Percentiles rank a stretch among this genome's conserved stretches.
These are phyloP conservation scores for Drosophila virilis DNA, from an alignment of 1,140 invertebrate species.

Conservation along the genomic window DNA sequence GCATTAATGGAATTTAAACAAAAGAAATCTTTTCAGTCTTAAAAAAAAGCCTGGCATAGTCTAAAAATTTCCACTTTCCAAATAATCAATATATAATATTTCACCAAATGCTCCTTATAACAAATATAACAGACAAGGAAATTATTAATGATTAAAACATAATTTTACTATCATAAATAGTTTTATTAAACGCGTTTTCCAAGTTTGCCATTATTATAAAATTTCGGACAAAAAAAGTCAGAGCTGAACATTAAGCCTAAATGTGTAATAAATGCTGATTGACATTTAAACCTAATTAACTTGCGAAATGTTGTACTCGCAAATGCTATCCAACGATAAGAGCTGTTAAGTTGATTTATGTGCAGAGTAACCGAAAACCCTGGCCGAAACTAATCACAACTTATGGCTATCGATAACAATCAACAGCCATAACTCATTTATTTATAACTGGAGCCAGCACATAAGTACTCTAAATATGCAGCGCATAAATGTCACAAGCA, in stretches of 20 bases:
- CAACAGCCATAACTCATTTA: constrained; percentile 28
- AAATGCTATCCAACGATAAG: not conserved
- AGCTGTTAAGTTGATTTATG: constrained; percentile 11
- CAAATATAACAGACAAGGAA: too few relatives aligned
- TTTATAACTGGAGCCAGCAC: constrained; percentile 14
- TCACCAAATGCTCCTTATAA: too few relatives aligned
- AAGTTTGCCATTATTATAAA: too few relatives aligned
- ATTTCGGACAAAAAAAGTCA: too few relatives aligned
- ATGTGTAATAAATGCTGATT: not conserved
- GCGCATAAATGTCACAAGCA: constrained; percentile 24
- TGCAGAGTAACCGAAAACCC: constrained; percentile 18
- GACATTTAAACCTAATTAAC: constrained; percentile 8
- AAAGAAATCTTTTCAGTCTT: too few relatives aligned
- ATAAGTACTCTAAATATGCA: constrained; percentile 22
- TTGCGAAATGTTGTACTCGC: not conserved
- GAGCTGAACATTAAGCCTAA: not conserved
- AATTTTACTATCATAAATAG: too few relatives aligned
- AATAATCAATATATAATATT: too few relatives aligned
- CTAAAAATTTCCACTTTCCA: too few relatives aligned
- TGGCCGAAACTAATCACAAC: constrained; percentile 27
- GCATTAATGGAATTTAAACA: too few relatives aligned
- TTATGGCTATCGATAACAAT: constrained; percentile 38
- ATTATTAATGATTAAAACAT: too few relatives aligned
- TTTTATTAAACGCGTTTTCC: too few relatives aligned
- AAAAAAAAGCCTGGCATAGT: too few relatives aligned